phyloP scores from a whole-genome alignment of 2,888 invertebrate species.

The Sminthurinus aureus region DNA sequence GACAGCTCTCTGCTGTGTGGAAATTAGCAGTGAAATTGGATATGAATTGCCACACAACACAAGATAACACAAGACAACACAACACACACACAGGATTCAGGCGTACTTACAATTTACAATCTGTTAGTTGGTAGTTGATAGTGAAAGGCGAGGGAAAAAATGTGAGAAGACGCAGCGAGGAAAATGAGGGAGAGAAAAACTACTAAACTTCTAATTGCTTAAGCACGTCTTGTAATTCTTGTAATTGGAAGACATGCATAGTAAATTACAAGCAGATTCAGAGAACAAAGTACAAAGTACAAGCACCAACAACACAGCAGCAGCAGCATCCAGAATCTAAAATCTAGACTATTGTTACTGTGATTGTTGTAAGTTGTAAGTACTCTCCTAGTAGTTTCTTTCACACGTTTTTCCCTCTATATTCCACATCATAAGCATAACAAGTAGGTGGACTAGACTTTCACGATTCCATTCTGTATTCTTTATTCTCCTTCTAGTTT shows the following conservation, averaged over 20 bases:
- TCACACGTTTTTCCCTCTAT: slow-evolving; percentile 37
- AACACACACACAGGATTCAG: too few species aligned
- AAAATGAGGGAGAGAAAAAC: neutral
- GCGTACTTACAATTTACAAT: neutral
- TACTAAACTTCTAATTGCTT: slow-evolving; percentile 34
- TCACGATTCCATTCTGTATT: slow-evolving; percentile 27
- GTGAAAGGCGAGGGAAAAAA: neutral
- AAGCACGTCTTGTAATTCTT: slow-evolving; percentile 36
- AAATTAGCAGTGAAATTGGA: slow-evolving; percentile 39
- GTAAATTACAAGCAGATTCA: slow-evolving; percentile 24
- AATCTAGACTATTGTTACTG: neutral
- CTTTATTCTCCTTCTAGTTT: neutral
- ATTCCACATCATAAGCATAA: neutral
- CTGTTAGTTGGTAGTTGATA: neutral
- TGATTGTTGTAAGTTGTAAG: too few species aligned
- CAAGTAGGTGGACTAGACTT: neutral
- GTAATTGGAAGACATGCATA: slow-evolving; percentile 31
- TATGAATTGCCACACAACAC: neutral
- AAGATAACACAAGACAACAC: neutral
- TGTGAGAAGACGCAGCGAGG: neutral
- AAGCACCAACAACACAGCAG: too few species aligned
- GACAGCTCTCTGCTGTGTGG: slow-evolving; percentile 35
- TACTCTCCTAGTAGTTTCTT: too few species aligned
- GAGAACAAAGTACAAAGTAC: neutral
- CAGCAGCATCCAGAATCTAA: too few species aligned